Evolutionary conservation across 2,113 vertebrate genomes (phyloP).

Genomic region (Bubo scandiacus): DNA sequence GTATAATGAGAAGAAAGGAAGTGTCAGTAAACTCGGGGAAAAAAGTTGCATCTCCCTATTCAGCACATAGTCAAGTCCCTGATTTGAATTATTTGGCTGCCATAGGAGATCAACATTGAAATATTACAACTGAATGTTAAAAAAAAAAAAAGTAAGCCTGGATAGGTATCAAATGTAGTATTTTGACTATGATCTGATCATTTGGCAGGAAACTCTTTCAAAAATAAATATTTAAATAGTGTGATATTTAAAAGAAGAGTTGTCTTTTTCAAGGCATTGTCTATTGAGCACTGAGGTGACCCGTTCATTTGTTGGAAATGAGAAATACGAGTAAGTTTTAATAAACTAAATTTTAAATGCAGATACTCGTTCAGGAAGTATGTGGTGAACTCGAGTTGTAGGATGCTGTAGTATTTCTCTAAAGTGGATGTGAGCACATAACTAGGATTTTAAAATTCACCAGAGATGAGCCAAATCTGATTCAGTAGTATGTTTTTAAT

Average conservation of each 20-base stretch:
- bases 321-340: background rate
- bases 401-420: background rate
- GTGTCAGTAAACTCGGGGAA: background rate
- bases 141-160: background rate
- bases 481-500: background rate
- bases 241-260: background rate
- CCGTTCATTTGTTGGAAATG: background rate
- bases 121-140: background rate
- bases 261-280: background rate
- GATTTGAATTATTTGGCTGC: background rate
- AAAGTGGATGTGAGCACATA: background rate
- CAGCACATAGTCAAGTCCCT: background rate
- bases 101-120: background rate
- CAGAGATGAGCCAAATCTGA: background rate
- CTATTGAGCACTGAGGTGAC: background rate
- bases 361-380: background rate
- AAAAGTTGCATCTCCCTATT: background rate
- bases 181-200: background rate
- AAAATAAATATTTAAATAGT: background rate
- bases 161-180: background rate
- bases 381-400: background rate
- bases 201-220: background rate
- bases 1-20: background rate
- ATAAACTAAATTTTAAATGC: background rate
- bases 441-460: background rate